Percentiles rank a stretch among this genome's conserved stretches.
These are phyloP conservation scores for Aphelenchoides besseyi DNA, from an alignment of 1,140 invertebrate genomes.

Conservation along the genomic window DNA sequence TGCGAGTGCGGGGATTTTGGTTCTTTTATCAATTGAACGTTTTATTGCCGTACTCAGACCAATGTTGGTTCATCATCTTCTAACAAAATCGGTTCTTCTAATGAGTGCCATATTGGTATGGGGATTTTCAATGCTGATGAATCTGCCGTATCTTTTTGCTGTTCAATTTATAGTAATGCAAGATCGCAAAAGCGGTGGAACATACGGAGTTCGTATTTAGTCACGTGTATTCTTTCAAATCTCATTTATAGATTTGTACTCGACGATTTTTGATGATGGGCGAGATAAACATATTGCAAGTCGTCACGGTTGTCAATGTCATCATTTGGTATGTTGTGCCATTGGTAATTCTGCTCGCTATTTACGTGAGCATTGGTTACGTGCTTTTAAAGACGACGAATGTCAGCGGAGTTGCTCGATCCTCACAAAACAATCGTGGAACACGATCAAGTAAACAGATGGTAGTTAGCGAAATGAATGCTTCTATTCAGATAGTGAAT, in stretches of 20 bases:
- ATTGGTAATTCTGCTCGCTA: slow-evolving; percentile 43
- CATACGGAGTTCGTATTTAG: slow-evolving; percentile 35
- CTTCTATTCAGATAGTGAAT: neutral
- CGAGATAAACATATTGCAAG: slow-evolving; percentile 49
- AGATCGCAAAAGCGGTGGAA: slow-evolving; percentile 34
- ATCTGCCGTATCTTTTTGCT: slow-evolving; percentile 55
- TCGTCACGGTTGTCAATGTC: slow-evolving; percentile 53
- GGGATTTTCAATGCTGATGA: slow-evolving; percentile 44
- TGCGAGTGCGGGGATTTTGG: slow-evolving; percentile 39
- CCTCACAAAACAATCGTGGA: slow-evolving; percentile 3
- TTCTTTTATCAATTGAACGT: slow-evolving; percentile 56
- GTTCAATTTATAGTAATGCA: slow-evolving; percentile 51
- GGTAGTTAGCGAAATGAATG: neutral
- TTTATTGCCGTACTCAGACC: slow-evolving; percentile 59
- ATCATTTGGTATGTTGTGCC: slow-evolving; percentile 52
- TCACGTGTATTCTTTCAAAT: slow-evolving; percentile 6
- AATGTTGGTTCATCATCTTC: slow-evolving; percentile 45
- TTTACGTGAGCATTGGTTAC: slow-evolving; percentile 52
- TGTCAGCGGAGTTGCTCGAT: slow-evolving; percentile 31
- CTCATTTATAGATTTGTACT: slow-evolving; percentile 49
- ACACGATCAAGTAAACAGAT: slow-evolving; percentile 5
- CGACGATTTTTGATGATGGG: slow-evolving; percentile 33
- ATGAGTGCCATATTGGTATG: slow-evolving; percentile 47
- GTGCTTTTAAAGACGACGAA: slow-evolving; percentile 45
- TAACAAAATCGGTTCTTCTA: slow-evolving; percentile 44